These are phyloP conservation scores for Rhodinocichla rosea DNA, from an alignment of 2,113 vertebrate genomes.

Conservation along the genomic window DNA sequence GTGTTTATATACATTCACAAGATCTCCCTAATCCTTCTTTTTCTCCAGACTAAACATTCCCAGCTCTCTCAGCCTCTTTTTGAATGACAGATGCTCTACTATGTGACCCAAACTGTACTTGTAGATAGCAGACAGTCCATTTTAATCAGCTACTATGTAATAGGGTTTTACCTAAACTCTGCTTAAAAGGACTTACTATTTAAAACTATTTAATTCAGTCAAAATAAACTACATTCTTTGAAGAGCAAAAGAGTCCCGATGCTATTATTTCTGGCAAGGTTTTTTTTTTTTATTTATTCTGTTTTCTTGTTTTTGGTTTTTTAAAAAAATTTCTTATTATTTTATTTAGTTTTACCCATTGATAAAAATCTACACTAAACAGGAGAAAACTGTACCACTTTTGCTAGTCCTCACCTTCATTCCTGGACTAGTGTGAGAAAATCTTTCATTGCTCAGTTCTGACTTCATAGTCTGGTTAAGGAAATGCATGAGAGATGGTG, in stretches of 20 bases:
- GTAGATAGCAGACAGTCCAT: neutral
- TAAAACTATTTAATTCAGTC: neutral
- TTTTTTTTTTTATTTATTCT: neutral
- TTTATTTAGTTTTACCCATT: neutral
- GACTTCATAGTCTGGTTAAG: slow-evolving; percentile 23
- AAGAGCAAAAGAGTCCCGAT: neutral
- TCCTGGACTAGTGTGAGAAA: neutral
- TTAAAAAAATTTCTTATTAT: neutral
- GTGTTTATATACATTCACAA: neutral
- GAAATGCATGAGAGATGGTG: neutral
- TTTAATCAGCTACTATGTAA: neutral
- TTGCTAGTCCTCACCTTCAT: neutral
- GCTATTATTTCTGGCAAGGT: neutral
- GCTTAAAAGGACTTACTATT: neutral
- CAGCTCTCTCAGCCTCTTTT: neutral
- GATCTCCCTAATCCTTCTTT: neutral
- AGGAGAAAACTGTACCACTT: neutral
- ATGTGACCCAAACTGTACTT: neutral
- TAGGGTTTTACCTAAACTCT: neutral
- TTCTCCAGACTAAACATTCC: neutral
- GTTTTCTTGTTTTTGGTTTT: neutral
- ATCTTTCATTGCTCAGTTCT: slow-evolving; percentile 4
- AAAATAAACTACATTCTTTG: neutral
- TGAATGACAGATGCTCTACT: neutral
- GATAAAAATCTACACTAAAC: neutral